phyloP scores from a whole-genome alignment of 2,113 vertebrate genomes.

The Gallinago undulata region DNA sequence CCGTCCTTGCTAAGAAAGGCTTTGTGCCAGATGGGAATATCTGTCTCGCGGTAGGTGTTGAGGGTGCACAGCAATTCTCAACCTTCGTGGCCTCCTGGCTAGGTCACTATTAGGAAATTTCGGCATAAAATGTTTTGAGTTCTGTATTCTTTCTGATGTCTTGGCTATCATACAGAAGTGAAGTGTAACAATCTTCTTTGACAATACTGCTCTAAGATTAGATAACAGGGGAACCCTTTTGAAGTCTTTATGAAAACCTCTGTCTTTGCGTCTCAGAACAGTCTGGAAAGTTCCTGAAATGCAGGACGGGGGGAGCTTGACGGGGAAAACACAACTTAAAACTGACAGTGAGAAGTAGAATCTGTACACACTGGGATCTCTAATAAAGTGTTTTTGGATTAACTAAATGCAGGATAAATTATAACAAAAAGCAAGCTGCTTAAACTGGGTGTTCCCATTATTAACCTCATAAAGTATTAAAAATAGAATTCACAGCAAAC shows the following conservation, averaged over 20 bases:
- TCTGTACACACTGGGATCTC: neutral
- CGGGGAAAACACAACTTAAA: neutral
- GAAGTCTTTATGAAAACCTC: neutral
- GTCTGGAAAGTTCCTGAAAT: neutral
- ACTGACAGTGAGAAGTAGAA: neutral
- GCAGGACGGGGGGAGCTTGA: neutral
- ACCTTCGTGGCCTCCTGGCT: neutral
- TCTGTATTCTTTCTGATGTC: neutral
- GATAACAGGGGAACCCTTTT: neutral
- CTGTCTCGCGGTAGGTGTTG: neutral
- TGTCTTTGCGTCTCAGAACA: neutral
- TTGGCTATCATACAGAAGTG: neutral
- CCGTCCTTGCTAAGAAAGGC: neutral
- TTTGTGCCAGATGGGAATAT: neutral
- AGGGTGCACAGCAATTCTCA: neutral
- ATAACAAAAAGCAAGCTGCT: neutral
- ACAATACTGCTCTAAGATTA: neutral
- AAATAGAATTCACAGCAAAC: constrained; percentile 32
- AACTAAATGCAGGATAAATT: neutral
- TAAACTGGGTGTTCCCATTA: neutral
- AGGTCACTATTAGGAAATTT: neutral
- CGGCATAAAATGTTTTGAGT: neutral
- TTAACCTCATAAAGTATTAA: neutral
- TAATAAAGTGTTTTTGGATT: neutral
- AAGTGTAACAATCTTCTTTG: neutral